Evolutionary conservation across 2,113 vertebrate genomes (phyloP).

Genomic region (Chaetops frenatus): DNA sequence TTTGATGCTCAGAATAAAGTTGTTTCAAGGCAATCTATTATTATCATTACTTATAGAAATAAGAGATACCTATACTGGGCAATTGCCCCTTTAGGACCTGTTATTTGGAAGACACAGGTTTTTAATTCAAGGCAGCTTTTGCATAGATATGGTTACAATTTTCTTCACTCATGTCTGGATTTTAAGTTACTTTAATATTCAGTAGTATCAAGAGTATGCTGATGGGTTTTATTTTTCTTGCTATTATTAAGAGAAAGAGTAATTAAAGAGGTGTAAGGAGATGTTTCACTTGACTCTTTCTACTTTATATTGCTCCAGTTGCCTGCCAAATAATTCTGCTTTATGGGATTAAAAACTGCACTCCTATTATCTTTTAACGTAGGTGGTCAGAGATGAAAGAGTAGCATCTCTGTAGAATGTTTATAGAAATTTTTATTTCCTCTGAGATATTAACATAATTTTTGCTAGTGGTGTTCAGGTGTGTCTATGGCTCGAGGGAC

Average conservation of each 20-base stretch:
- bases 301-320: background rate
- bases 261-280: background rate
- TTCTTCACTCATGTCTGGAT: background rate
- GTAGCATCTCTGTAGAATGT: background rate
- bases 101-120: conserved; percentile 15
- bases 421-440: background rate
- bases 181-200: background rate
- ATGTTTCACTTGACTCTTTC: background rate
- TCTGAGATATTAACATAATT: background rate
- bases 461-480: background rate
- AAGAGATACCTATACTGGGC: background rate
- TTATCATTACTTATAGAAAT: background rate
- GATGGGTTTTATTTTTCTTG: background rate
- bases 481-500: background rate
- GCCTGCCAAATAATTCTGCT: background rate
- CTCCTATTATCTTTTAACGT: background rate
- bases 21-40: background rate
- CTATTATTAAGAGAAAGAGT: background rate
- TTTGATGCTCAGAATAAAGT: background rate
- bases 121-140: background rate
- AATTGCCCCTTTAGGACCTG: background rate
- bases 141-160: background rate
- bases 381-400: background rate
- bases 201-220: background rate
- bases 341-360: background rate